A percentile compares a stretch with the other conserved stretches of the same genome.
These are phyloP conservation scores for Ceyx melanurus DNA, from an alignment of 2,113 vertebrate genomes.

Conservation along the genomic window DNA sequence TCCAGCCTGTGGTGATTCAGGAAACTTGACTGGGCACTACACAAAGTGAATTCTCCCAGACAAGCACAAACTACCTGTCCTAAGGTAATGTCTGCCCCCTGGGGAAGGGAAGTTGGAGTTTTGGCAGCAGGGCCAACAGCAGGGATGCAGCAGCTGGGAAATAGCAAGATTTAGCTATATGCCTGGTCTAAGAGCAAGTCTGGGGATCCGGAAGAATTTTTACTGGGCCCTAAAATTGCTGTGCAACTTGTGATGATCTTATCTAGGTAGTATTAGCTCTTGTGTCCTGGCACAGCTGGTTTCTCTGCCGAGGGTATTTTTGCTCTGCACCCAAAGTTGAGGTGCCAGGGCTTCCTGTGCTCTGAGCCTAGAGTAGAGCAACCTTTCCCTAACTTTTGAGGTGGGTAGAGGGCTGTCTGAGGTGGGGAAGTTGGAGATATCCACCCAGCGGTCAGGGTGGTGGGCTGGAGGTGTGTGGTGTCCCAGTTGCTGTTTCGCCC, in stretches of 20 bases:
- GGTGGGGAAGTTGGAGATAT: neutral
- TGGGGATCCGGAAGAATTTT: neutral
- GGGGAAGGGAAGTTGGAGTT: neutral
- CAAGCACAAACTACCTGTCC: neutral
- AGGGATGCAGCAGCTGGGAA: neutral
- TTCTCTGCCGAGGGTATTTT: neutral
- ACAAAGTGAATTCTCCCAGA: neutral
- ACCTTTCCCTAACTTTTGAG: neutral
- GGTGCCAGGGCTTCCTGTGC: neutral
- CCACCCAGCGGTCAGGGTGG: neutral
- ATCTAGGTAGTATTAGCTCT: neutral
- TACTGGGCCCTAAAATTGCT: neutral
- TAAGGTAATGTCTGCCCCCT: neutral
- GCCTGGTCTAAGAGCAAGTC: neutral
- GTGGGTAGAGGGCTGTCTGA: neutral
- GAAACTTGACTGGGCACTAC: neutral
- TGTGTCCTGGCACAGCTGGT: neutral
- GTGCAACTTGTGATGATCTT: neutral
- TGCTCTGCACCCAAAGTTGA: neutral
- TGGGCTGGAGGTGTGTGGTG: neutral
- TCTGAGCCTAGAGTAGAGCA: neutral
- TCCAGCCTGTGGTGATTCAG: neutral
- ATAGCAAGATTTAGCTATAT: neutral
- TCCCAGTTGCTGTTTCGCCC: neutral
- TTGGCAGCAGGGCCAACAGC: neutral